Base-by-base conservation (phyloP, 2,113 vertebrate species). In the Corythoichthys haematopterus region DNA sequence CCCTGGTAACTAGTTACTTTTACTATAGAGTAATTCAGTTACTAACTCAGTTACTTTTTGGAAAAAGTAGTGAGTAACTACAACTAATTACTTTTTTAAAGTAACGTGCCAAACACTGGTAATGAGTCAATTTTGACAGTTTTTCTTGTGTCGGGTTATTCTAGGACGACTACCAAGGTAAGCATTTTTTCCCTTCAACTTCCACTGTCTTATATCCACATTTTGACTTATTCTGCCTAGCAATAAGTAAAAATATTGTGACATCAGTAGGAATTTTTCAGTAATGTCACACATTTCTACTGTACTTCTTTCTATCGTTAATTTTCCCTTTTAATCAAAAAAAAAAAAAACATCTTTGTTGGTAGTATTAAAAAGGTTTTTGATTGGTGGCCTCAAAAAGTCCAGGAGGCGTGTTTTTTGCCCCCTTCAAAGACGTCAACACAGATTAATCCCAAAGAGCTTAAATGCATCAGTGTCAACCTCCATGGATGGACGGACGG, bases 391-490 rank as follows among this genome's bases (percentile, higher is more conserved):
- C 1, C 11, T 55, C 4, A 33, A 3, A 14, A 33, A 5, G 11
- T 8, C 4, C 5, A 37, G 2, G 57, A 40, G 57, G 20, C 20
- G 20, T 10, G 59, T 4, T 56, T 56, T 56, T 36, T 36, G 12
- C 55, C 36, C 4, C 35, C 11, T 35, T 16, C 8, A 45, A 62
- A 11, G 40, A 45, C 43, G 28, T 62, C n/a, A 46, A 46, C 55
- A 57, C 6, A 43, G 43, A 46, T 46, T 62, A 62, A 62, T 46
- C 40, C 43, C 43, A 14, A 33, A 62, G 60, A 47, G 60, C n/a
- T 62, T 62, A 62, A 62, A 6, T 46, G 46, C 11, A 33, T 74
- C 69, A 75, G 71, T 70, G 72, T 78, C 47, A 81, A 66, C 60
- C 50, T 69, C 61, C 69, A 74, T 69, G 45, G 70, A 61, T 14